Evolutionary conservation across 1,140 invertebrate genomes (phyloP).

Genomic region (Anagrus nilaparvatae): DNA sequence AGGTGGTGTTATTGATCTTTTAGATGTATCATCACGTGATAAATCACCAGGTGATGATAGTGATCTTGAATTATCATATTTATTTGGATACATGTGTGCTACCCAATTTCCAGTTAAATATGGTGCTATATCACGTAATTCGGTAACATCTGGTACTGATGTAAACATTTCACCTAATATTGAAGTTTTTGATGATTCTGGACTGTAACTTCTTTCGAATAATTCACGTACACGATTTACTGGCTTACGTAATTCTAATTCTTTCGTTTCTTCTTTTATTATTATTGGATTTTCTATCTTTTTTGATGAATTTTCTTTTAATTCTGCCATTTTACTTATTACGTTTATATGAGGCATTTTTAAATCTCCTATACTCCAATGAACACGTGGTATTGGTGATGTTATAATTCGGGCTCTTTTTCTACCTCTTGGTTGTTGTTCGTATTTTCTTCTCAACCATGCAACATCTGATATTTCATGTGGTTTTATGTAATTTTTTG

Average conservation of each 20-base stretch:
- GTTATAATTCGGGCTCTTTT: conserved; percentile 43
- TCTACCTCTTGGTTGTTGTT: conserved; percentile 38
- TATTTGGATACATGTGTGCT: conserved; percentile 60
- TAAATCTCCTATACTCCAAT: conserved; percentile 55
- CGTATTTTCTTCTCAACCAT: conserved; percentile 50
- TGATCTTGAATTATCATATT: conserved; percentile 52
- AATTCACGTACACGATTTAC: conserved; percentile 56
- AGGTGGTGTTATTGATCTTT: conserved; percentile 12
- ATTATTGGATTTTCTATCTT: conserved; percentile 28
- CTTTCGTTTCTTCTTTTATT: conserved; percentile 28
- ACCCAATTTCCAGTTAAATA: conserved; percentile 68
- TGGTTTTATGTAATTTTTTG: conserved; percentile 37
- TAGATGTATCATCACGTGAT: conserved; percentile 1
- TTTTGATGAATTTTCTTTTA: conserved; percentile 44
- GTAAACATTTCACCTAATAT: conserved; percentile 70
- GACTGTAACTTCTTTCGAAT: conserved; percentile 47
- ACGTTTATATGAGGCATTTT: conserved; percentile 81
- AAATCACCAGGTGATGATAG: conserved; percentile 43
- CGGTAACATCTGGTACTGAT: conserved; percentile 66
- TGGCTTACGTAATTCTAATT: conserved; percentile 41
- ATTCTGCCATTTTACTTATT: conserved; percentile 68
- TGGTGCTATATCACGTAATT: conserved; percentile 63
- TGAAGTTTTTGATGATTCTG: conserved; percentile 40
- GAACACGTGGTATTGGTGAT: conserved; percentile 52
- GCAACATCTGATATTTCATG: conserved; percentile 52